Evolutionary conservation across 2,888 invertebrate genomes (phyloP), one percentile per base, ranked within the genome.

Genomic region (Thereva unica): DNA sequence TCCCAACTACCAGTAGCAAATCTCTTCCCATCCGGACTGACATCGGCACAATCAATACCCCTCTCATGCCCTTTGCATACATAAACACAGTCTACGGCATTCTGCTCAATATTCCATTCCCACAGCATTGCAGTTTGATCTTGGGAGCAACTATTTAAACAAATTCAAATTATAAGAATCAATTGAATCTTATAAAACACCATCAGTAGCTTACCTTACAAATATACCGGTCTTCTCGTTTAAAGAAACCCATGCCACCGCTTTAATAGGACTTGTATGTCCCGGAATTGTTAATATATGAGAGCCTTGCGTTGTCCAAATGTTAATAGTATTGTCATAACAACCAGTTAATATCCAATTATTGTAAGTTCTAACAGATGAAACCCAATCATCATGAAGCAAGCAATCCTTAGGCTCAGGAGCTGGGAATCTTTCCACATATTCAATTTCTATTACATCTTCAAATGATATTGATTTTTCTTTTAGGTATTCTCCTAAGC

Each of bases 381-480:
- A 91, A n/a, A 98, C 95, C 98, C 98, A 99, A 78, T 99, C 98
- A 81, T 97, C 95, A 75, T 97, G 97, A 78, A 93, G 85, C 71
- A 98, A 83, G 77, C 94, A 93, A 78, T 96, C 92, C 77, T 94
- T 89, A 0, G 97, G 97, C 75, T 92, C 87, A 0, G 98, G 98
- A 0, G 97, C 90, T 8, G 96, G 93, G 73, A 91, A 89, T 73
- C 92, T 87, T 77, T 94, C 92, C 34, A 97, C 83, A 81, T 97
- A 98, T 80, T 98, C 97, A 59, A 98, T 85, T 71, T 93, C 90
- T 71, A 97, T 83, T 7, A 93, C 90, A 64, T 87, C 86, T 84
- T 98, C 97, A 56, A 89, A 88, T 0, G 92, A 92, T 7, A 90
- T 83, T 45, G 86, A 86, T 74, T 89, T 89, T 68, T 91, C 88